Evolutionary conservation across 2,888 invertebrate species (phyloP).

Genomic region (Metellina segmentata): DNA sequence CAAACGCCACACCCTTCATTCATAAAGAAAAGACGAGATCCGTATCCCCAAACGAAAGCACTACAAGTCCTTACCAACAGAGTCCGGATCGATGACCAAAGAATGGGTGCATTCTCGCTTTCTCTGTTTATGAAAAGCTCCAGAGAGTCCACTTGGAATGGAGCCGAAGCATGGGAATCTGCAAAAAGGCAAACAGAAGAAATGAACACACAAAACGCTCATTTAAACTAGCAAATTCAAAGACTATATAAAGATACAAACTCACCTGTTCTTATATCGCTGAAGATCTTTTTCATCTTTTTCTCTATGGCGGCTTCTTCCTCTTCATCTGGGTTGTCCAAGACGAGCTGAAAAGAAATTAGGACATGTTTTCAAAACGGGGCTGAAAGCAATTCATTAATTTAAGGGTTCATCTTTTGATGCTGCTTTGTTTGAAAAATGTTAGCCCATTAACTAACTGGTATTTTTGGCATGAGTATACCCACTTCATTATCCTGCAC

Average conservation of each 20-base stretch:
- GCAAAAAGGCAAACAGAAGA: not conserved
- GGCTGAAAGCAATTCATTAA: too few relatives aligned
- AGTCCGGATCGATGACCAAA: conserved; percentile 63
- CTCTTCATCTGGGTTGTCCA: conserved; percentile 44
- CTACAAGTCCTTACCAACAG: conserved; percentile 60
- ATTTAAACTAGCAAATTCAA: too few relatives aligned
- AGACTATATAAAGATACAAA: not conserved
- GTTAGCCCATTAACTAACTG: too few relatives aligned
- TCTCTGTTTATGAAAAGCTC: conserved; percentile 65
- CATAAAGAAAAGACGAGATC: too few relatives aligned
- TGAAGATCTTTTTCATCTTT: conserved; percentile 69
- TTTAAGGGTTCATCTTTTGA: too few relatives aligned
- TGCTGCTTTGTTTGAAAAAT: too few relatives aligned
- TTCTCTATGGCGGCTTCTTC: conserved; percentile 66
- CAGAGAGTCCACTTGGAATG: conserved; percentile 72
- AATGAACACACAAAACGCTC: not conserved
- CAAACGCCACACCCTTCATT: too few relatives aligned
- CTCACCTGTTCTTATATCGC: conserved; percentile 57
- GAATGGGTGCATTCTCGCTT: conserved; percentile 36
- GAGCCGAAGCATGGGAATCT: conserved; percentile 70
- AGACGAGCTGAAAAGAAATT: conserved; percentile 36
- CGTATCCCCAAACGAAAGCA: not conserved
- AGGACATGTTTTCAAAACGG: too few relatives aligned
- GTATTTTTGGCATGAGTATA: too few relatives aligned
- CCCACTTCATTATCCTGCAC: too few relatives aligned